Percentiles rank a stretch among this genome's conserved stretches.
Conservation (phyloP, 2,113 vertebrate species). For the Fregetta grallaria region DNA sequence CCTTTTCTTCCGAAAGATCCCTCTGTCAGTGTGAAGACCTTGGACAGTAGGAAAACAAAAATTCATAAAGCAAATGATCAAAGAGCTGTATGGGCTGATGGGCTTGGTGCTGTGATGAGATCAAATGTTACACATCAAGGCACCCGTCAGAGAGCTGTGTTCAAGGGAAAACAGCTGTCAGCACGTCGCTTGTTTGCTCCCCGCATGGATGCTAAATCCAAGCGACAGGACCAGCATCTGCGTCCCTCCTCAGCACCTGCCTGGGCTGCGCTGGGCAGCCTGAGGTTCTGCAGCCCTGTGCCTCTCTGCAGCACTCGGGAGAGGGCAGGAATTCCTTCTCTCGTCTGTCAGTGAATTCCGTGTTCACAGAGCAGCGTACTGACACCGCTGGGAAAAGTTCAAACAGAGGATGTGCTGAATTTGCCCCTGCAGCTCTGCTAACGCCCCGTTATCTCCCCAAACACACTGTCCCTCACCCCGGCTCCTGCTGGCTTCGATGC, state of each 20-base stretch:
- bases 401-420: neutral
- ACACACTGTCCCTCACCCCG: rapidly evolving
- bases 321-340: neutral
- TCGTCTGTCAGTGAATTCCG: neutral
- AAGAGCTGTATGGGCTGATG: neutral
- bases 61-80: neutral
- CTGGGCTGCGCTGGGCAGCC: neutral
- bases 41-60: neutral
- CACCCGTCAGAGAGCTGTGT: neutral
- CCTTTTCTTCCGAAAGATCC: neutral
- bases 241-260: neutral
- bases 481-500: neutral
- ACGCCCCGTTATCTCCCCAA: neutral
- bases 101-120: neutral
- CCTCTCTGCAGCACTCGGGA: rapidly evolving
- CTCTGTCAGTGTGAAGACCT: neutral
- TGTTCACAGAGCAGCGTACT: rapidly evolving
- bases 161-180: neutral
- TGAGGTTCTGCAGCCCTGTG: neutral
- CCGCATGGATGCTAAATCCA: neutral
- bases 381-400: rapidly evolving
- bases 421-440: neutral
- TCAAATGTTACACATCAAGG: neutral
- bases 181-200: neutral
- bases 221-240: rapidly evolving